phyloP scores from a whole-genome alignment of 2,797 vertebrate genomes.

The Pantherophis alleghaniensis region DNA sequence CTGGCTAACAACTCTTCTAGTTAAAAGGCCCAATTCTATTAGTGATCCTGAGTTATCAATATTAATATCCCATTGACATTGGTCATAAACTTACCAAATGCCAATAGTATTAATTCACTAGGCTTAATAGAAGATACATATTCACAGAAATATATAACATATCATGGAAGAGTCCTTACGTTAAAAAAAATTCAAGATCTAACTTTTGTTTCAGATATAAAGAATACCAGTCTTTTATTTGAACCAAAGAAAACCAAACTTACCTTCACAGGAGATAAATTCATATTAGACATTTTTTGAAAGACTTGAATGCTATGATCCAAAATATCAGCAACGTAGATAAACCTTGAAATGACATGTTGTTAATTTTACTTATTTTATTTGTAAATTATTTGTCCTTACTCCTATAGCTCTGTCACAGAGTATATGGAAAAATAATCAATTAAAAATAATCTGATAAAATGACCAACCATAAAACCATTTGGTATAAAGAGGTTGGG shows the following conservation, averaged over 20 bases:
- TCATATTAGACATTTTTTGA: conserved; percentile 73
- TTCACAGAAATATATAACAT: not conserved
- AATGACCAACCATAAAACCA: not conserved
- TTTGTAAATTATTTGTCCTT: not conserved
- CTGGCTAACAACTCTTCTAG: not conserved
- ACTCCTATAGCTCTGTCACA: not conserved
- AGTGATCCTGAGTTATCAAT: not conserved
- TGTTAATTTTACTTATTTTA: not conserved
- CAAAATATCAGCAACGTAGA: conserved; percentile 72
- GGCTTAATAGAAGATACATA: not conserved
- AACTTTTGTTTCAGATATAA: not conserved
- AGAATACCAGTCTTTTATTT: not conserved
- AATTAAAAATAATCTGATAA: not conserved
- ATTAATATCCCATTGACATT: not conserved
- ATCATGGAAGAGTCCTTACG: not conserved
- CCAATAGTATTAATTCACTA: not conserved
- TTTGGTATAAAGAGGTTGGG: not conserved
- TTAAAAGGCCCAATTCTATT: not conserved
- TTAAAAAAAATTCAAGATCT: not conserved
- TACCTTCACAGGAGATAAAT: conserved; percentile 75
- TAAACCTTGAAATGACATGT: conserved; percentile 67
- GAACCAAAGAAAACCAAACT: conserved; percentile 29
- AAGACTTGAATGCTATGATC: conserved; percentile 69
- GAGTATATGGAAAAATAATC: not conserved
- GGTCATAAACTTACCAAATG: not conserved